Evolutionary conservation across 2,888 invertebrate species (phyloP).

Genomic region (Athrips mouffetella): DNA sequence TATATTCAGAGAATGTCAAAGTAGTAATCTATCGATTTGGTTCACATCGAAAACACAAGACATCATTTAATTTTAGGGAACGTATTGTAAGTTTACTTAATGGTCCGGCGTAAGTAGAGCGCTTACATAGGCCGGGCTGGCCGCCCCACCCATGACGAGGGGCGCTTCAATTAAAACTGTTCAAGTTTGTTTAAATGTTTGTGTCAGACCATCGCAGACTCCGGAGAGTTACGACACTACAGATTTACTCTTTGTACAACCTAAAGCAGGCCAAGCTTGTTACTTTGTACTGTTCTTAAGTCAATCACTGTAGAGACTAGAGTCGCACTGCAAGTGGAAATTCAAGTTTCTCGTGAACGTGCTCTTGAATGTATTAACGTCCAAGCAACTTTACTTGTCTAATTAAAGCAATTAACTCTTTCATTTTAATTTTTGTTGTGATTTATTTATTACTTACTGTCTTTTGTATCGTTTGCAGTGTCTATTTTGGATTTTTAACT

Average conservation of each 20-base stretch:
- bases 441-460: too few species aligned
- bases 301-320: too few species aligned
- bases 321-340: too few species aligned
- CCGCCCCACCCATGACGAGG: slow-evolving; percentile 48
- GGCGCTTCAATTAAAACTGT: slow-evolving; percentile 68
- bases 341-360: too few species aligned
- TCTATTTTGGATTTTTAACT: too few species aligned
- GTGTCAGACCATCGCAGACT: slow-evolving; percentile 50
- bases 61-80: slow-evolving; percentile 18
- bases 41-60: slow-evolving; percentile 44
- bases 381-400: slow-evolving; percentile 20
- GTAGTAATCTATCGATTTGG: slow-evolving; percentile 52
- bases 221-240: slow-evolving; percentile 38
- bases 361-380: too few species aligned
- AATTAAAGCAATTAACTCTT: slow-evolving; percentile 12
- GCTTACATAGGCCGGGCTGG: slow-evolving; percentile 31
- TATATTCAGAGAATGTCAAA: too few species aligned
- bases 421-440: too few species aligned
- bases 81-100: slow-evolving; percentile 22
- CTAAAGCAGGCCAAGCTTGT: too few species aligned
- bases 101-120: slow-evolving; percentile 24
- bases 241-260: slow-evolving; percentile 44
- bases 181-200: slow-evolving; percentile 70
- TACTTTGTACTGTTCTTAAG: too few species aligned
- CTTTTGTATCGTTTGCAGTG: too few species aligned